Base-by-base conservation (phyloP, 2,797 vertebrate genomes). In the Gymnothorax javanicus region DNA sequence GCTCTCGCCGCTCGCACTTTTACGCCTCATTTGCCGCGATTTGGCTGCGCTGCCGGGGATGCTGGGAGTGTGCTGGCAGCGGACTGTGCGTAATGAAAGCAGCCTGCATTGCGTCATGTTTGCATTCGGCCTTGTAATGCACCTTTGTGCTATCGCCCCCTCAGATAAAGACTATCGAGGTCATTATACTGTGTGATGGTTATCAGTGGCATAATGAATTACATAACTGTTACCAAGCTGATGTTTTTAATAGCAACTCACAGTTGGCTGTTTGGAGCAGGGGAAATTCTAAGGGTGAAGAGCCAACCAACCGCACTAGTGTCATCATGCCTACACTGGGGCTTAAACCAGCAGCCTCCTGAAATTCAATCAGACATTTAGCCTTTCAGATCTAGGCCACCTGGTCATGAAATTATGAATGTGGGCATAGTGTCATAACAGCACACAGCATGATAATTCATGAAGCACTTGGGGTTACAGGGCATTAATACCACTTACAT, bases 21-120 rank as follows among this genome's bases (percentile, higher is more conserved):
- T 83, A n/a, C 82, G 56, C 82, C 82, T 83, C 83, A 52, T 52
- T 69, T 69, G 56, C 15, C 20, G 20, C 77, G n/a, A 56, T n/a
- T 52, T 56, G 7, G 77, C 77, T 52, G 6, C n/a, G 52, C 77
- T 27, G 50, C 50, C 54, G 52, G 75, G 43, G 11, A 79, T 52
- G 54, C n/a, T 79, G 4, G 20, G 17, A 54, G 50, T 79, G 77
- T n/a, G 20, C 77, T 54, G 1, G 77, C 8, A 56, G 50, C 56
- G 17, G 7, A 81, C 56, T 56, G 77, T 81, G 77, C 7, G 77
- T 81, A 54, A 81, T 81, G 77, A 81, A 81, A 81, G 9, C 50
- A 7, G 20, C 33, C 33, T 6, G 11, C 20, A 77, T 77, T 77
- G 25, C 13, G 52, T 77, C 52, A 77, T 50, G 73, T 77, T 77